These are phyloP conservation scores for Drosophila hydei DNA, from an alignment of 1,140 invertebrate genomes.

Conservation along the genomic window DNA sequence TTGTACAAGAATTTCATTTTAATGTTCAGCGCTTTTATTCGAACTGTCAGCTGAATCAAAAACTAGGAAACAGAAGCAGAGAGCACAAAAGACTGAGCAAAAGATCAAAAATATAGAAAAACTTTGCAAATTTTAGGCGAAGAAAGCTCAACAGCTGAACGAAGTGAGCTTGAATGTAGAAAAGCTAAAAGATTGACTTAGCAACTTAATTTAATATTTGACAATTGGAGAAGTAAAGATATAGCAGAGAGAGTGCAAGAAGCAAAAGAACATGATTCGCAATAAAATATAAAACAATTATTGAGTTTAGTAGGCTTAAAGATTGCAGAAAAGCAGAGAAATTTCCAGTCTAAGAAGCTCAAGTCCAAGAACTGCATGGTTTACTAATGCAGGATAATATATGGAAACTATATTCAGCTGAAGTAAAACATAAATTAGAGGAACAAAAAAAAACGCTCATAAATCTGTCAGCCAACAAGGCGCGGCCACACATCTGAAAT, in stretches of 20 bases:
- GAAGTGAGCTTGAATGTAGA: background rate
- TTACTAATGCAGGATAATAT: background rate
- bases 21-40: slow-evolving; percentile 46
- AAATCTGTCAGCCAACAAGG: slow-evolving; percentile 15
- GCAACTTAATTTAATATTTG: too few relatives aligned
- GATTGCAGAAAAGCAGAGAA: too few relatives aligned
- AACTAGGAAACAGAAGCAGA: background rate
- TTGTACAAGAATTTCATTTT: slow-evolving; percentile 70
- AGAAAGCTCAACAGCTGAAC: too few relatives aligned
- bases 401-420: background rate
- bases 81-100: background rate
- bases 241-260: background rate
- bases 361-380: background rate
- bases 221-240: too few relatives aligned
- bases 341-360: background rate
- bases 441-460: slow-evolving; percentile 5
- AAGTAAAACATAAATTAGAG: background rate
- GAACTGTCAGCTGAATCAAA: slow-evolving; percentile 16
- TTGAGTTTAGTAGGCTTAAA: too few relatives aligned
- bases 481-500: slow-evolving; percentile 19
- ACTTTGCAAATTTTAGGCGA: background rate
- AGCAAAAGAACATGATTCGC: too few relatives aligned
- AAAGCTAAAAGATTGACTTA: too few relatives aligned
- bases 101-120: background rate
- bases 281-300: too few relatives aligned